Conservation (phyloP, 2,888 invertebrate species). For the Stenodera caucasica region DNA sequence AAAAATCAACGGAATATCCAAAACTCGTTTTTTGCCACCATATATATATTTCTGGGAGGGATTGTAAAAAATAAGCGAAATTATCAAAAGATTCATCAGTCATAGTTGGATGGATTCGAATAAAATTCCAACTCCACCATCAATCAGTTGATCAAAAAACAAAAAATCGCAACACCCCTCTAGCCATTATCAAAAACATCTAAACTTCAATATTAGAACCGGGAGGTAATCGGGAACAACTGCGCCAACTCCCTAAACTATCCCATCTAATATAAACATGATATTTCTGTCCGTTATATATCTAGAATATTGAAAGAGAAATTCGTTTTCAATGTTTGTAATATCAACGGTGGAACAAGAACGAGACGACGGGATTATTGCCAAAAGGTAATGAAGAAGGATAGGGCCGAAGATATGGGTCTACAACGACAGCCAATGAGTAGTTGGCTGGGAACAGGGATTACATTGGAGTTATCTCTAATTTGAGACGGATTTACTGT, state of each 20-base stretch:
- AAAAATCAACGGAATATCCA: conserved; percentile 32
- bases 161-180: too few species aligned
- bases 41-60: too few species aligned
- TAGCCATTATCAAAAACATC: not conserved
- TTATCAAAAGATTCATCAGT: conserved; percentile 35
- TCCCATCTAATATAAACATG: too few species aligned
- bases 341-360: conserved; percentile 38
- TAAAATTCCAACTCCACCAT: not conserved
- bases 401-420: conserved; percentile 47
- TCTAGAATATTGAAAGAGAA: conserved; percentile 15
- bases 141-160: too few species aligned
- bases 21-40: too few species aligned
- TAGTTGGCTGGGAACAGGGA: conserved; percentile 49
- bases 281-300: too few species aligned
- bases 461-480: conserved; percentile 61
- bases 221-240: conserved; percentile 1
- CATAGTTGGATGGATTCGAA: conserved; percentile 25
- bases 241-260: too few species aligned
- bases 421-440: conserved; percentile 53
- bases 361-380: conserved; percentile 34
- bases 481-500: conserved; percentile 61
- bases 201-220: not conserved
- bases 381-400: conserved; percentile 48
- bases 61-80: conserved; percentile 21
- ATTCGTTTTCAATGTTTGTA: conserved; percentile 32